Evolutionary conservation across 64 coral and sea anemone species (phyloP), one percentile per base, ranked within the genome.

Genomic region (Acropora yongei): DNA sequence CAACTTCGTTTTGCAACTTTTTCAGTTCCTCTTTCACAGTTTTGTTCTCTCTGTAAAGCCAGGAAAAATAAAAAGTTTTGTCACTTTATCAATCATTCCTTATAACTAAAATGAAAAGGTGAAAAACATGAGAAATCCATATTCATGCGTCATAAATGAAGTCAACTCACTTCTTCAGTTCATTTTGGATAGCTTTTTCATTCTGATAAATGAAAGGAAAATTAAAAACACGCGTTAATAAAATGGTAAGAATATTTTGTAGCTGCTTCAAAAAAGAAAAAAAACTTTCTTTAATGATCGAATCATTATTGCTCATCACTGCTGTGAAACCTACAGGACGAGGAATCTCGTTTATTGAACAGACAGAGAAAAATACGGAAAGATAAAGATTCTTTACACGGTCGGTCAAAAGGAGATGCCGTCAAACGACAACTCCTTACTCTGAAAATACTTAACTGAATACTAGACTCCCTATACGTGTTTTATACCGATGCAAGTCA

Each of bases 101-200:
- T 65, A 65, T 1, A 65, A 16, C 16, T 8, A 65, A 8, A 65
- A 65, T 16, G 8, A 65, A 65, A 65, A 65, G 60, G 8, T 65
- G 60, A 16, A 30, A 30, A 30, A 30, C 30, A 30, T 30, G 30
- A 30, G 30, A 30, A 30, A 30, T 30, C 30, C 30, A 30, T 30
- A 8, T n/a, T 30, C 30, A 30, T 30, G 30, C 30, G 30, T 30
- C 30, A 30, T 30, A 30, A 30, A 30, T 30, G 30, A 76, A 44
- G 41, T 76, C 30, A 12, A 76, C 75, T 78, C 45, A 78, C 75
- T 78, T 48, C 49, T 18, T 14, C 12, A 78, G 44, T 78, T 78
- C 75, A 78, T 16, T 4, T 12, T 78, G 43, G 6, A 13, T 46
- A 18, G 44, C 43, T 46, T 78, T 78, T 13, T 47, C 75, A 48